Evolutionary conservation across 1,140 invertebrate species (phyloP).

Genomic region (Tachypleus tridentatus): DNA sequence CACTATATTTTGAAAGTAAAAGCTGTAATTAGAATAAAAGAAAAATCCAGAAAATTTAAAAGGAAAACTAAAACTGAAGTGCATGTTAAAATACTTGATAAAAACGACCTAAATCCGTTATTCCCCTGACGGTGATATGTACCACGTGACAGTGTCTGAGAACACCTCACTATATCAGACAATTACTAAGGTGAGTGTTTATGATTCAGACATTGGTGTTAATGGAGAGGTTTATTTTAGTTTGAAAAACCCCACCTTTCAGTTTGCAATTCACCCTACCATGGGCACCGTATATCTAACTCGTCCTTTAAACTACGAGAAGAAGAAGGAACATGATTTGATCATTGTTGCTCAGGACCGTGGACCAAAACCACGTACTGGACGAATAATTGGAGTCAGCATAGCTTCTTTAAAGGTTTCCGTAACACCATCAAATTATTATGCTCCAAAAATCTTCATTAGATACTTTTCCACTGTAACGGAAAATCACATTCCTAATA

Average conservation of each 20-base stretch:
- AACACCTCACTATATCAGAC: constrained; percentile 64
- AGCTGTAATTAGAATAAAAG: constrained; percentile 41
- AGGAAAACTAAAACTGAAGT: constrained; percentile 44
- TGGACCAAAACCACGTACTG: constrained; percentile 49
- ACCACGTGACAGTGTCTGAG: constrained; percentile 75
- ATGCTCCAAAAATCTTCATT: constrained; percentile 58
- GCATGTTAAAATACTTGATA: constrained; percentile 66
- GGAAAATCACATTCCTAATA: constrained; percentile 65
- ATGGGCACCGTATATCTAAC: constrained; percentile 76
- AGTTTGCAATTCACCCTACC: constrained; percentile 84
- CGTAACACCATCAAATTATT: constrained; percentile 73
- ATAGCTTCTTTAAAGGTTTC: constrained; percentile 59
- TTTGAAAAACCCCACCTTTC: constrained; percentile 63
- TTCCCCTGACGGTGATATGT: constrained; percentile 62
- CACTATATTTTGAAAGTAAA: constrained; percentile 65
- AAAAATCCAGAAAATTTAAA: constrained; percentile 11
- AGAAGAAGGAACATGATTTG: constrained; percentile 38
- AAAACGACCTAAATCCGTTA: constrained; percentile 81
- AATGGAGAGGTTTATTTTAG: constrained; percentile 96
- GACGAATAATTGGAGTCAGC: constrained; percentile 40
- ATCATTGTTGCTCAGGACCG: constrained; percentile 70
- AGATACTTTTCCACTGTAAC: constrained; percentile 63
- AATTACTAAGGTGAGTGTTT: constrained; percentile 45
- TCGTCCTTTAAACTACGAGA: constrained; percentile 51
- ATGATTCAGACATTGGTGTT: constrained; percentile 84